phyloP scores from a whole-genome alignment of 1,140 invertebrate genomes.

The Maniola jurtina region DNA sequence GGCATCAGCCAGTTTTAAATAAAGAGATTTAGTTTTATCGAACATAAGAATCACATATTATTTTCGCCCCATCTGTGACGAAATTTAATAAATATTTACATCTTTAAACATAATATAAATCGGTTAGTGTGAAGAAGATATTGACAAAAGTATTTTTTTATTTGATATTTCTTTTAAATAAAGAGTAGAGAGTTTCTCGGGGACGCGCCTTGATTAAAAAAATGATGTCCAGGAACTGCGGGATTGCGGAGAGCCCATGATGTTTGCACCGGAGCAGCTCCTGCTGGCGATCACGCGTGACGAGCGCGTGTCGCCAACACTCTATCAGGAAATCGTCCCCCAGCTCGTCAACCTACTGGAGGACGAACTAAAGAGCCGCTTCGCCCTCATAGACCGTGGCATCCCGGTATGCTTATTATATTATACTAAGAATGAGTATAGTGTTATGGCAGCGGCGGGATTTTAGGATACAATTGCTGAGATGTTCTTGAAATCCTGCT shows the following conservation, averaged over 20 bases:
- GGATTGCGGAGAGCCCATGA: constrained; percentile 92
- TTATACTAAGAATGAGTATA: no score
- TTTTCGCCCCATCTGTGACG: no score
- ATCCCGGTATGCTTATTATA: constrained; percentile 35
- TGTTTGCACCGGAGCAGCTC: constrained; percentile 93
- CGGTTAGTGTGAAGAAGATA: no score
- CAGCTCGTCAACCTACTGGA: constrained; percentile 51
- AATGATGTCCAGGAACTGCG: constrained; percentile 83
- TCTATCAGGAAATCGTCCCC: constrained; percentile 81
- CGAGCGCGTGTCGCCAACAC: constrained; percentile 80
- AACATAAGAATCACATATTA: no score
- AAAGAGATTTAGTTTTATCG: no score
- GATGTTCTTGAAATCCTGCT: no score
- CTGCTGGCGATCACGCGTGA: constrained; percentile 89
- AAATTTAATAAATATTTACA: no score
- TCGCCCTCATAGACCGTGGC: constrained; percentile 57
- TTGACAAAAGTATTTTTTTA: neutral
- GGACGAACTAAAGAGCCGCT: constrained; percentile 72
- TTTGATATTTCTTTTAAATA: neutral
- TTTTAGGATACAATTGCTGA: no score
- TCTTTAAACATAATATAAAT: no score
- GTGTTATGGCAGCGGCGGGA: no score
- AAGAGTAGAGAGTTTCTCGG: neutral
- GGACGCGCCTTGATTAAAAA: neutral
- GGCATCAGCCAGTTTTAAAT: no score